phyloP scores from a whole-genome alignment of 2,113 vertebrate genomes.

The Podarcis muralis region DNA sequence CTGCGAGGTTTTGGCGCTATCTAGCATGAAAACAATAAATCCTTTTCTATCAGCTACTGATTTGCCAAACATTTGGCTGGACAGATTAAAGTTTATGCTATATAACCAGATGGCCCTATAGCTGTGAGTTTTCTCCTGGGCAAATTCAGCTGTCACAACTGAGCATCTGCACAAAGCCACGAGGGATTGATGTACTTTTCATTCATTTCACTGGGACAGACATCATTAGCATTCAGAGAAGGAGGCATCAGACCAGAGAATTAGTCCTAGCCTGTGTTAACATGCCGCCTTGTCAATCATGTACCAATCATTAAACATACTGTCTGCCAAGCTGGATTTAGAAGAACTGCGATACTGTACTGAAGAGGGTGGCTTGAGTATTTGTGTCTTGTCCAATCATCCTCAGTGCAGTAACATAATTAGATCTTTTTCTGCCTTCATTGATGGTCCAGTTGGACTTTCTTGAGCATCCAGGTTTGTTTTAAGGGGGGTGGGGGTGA shows the following conservation, averaged over 20 bases:
- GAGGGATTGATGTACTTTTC: constrained; percentile 54
- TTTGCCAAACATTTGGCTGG: constrained; percentile 63
- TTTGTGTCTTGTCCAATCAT: constrained; percentile 53
- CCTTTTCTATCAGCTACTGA: constrained; percentile 46
- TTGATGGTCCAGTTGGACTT: background rate
- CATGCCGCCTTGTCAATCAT: constrained; percentile 49
- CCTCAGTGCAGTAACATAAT: constrained; percentile 22
- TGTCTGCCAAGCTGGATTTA: constrained; percentile 62
- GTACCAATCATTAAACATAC: constrained; percentile 53
- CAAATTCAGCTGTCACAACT: constrained; percentile 55
- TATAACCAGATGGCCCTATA: constrained; percentile 56
- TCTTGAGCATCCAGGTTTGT: background rate
- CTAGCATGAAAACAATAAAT: constrained; percentile 52
- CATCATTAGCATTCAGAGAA: constrained; percentile 53
- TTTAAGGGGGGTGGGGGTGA: no score
- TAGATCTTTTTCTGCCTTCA: constrained; percentile 29
- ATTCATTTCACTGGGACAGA: constrained; percentile 60
- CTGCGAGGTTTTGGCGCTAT: constrained; percentile 16
- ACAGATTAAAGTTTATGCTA: constrained; percentile 50
- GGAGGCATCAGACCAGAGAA: constrained; percentile 54
- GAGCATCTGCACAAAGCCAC: constrained; percentile 58
- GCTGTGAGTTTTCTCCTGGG: constrained; percentile 45
- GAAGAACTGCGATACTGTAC: constrained; percentile 54
- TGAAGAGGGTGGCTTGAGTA: constrained; percentile 47
- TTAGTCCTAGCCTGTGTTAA: constrained; percentile 59